phyloP scores from a whole-genome alignment of 2,888 invertebrate species.

The Orthosia gothica region DNA sequence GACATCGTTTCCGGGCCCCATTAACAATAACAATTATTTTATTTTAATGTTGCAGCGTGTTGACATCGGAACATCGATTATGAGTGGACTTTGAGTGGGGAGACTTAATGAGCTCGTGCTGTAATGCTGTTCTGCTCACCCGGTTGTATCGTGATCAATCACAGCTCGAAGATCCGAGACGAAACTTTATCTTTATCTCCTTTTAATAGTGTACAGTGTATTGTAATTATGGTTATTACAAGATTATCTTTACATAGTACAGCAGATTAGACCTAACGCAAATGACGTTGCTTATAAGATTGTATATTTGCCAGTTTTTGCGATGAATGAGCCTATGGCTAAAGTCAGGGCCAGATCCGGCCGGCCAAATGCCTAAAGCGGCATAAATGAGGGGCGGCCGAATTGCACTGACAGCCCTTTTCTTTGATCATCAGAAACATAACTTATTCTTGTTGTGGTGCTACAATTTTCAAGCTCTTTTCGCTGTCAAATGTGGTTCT shows the following conservation, averaged over 20 bases:
- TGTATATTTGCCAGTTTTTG: background rate
- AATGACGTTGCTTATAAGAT: constrained; percentile 17
- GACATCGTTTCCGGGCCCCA: constrained; percentile 83
- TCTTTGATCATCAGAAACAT: too few species aligned
- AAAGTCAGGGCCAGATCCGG: too few species aligned
- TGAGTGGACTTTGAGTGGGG: constrained; percentile 51
- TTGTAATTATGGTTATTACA: constrained; percentile 28
- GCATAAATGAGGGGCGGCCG: too few species aligned
- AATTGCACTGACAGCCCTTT: too few species aligned
- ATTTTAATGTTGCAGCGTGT: constrained; percentile 72
- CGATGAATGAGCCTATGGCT: background rate
- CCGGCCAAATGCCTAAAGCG: too few species aligned
- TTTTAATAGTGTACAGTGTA: constrained; percentile 39
- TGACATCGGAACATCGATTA: constrained; percentile 68
- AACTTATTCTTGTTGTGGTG: too few species aligned
- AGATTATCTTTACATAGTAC: background rate
- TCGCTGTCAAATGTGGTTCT: too few species aligned
- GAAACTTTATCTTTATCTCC: constrained; percentile 46
- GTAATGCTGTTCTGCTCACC: constrained; percentile 29
- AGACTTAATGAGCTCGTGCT: constrained; percentile 57
- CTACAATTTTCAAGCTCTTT: too few species aligned
- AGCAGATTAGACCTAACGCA: constrained; percentile 9
- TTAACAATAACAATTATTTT: constrained; percentile 76
- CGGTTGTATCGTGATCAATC: constrained; percentile 52
- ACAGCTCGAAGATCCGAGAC: constrained; percentile 32